A percentile compares a stretch with the other conserved stretches of the same genome.
These are phyloP conservation scores for Peromyscus leucopus DNA, from an alignment of 2,113 vertebrate genomes.

Conservation along the genomic window DNA sequence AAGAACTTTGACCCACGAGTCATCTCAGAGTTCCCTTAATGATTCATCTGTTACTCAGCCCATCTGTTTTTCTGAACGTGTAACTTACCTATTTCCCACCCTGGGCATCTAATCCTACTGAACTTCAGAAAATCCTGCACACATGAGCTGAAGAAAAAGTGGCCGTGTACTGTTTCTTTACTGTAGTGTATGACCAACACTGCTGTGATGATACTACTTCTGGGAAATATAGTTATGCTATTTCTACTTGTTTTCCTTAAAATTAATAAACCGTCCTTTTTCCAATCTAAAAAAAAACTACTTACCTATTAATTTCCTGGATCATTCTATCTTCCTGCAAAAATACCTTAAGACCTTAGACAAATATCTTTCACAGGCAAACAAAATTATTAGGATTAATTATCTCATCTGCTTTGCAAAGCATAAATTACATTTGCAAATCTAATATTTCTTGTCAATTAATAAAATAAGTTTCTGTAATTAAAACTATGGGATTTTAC, in stretches of 20 bases:
- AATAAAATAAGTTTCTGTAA: constrained; percentile 25
- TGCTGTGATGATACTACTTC: not conserved
- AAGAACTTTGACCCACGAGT: not conserved
- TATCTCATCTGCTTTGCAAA: not conserved
- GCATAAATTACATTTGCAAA: not conserved
- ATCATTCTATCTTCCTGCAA: not conserved
- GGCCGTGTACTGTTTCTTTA: fast-evolving
- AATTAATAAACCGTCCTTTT: not conserved
- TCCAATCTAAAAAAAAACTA: not conserved
- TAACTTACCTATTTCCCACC: not conserved
- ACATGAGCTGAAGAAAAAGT: not conserved
- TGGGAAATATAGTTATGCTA: not conserved
- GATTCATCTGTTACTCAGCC: not conserved
- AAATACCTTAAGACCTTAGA: not conserved
- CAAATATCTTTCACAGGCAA: not conserved
- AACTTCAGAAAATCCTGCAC: not conserved
- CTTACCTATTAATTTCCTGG: not conserved
- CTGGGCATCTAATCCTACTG: not conserved
- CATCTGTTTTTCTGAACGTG: not conserved
- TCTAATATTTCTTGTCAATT: not conserved
- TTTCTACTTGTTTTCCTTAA: not conserved
- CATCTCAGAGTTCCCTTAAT: not conserved
- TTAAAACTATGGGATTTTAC: not conserved
- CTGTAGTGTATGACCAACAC: not conserved
- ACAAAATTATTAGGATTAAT: constrained; percentile 40